Evolutionary conservation across 2,113 vertebrate species (phyloP).

Genomic region (Macquaria australasica): DNA sequence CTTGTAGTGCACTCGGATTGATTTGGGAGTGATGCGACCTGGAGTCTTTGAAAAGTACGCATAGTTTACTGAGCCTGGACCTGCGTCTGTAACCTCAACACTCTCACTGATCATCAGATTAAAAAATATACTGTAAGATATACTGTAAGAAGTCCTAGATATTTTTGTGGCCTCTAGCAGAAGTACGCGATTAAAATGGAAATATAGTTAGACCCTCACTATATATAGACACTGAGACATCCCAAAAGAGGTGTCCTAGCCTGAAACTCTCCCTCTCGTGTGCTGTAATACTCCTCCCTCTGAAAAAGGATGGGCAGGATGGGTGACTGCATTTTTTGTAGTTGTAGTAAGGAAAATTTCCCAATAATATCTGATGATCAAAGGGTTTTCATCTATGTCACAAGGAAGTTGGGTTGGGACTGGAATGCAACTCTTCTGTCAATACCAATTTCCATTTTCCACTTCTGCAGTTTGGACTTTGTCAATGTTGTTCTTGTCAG

Average conservation of each 20-base stretch:
- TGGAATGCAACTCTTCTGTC: not conserved
- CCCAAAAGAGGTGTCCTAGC: conserved; percentile 46
- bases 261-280: conserved; percentile 4
- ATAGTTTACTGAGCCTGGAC: not conserved
- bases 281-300: conserved; percentile 12
- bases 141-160: not conserved
- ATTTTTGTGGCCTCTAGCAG: conserved; percentile 17
- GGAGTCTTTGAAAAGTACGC: not conserved
- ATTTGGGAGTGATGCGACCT: not conserved
- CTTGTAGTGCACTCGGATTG: not conserved
- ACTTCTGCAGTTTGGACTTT: not conserved
- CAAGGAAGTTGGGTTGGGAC: not conserved
- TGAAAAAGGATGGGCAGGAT: not conserved
- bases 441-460: not conserved
- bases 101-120: not conserved
- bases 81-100: not conserved
- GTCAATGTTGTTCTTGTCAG: not conserved
- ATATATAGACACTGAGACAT: conserved; percentile 19
- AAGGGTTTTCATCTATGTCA: not conserved
- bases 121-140: conserved; percentile 4
- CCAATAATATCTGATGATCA: not conserved
- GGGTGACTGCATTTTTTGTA: not conserved
- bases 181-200: conserved; percentile 13
- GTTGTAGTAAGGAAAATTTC: not conserved
- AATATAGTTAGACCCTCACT: conserved; percentile 17